phyloP scores from a whole-genome alignment of 2,888 invertebrate genomes.

The Andricus curvator region DNA sequence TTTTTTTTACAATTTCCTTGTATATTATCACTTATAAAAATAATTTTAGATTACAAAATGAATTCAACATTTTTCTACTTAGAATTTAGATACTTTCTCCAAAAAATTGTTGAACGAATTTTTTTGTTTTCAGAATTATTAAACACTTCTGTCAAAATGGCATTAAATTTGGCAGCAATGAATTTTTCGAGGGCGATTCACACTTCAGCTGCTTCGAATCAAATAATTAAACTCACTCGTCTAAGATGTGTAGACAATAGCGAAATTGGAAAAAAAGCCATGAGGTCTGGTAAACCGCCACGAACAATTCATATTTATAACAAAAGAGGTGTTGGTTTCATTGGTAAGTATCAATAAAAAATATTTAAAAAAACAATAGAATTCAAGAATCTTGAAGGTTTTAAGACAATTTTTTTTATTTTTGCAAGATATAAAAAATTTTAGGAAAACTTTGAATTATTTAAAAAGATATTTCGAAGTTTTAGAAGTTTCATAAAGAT shows the following conservation, averaged over 20 bases:
- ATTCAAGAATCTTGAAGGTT: too few species aligned
- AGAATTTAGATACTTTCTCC: background rate
- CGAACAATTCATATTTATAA: constrained; percentile 97
- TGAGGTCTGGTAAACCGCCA: constrained; percentile 96
- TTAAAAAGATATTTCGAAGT: too few species aligned
- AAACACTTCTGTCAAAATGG: background rate
- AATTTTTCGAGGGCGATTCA: constrained; percentile 77
- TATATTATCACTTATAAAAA: too few species aligned
- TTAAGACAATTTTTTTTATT: too few species aligned
- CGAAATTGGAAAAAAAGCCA: constrained; percentile 95
- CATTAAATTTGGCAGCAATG: background rate
- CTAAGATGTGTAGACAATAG: constrained; percentile 98
- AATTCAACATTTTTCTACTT: background rate
- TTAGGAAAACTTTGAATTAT: too few species aligned
- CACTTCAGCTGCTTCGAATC: constrained; percentile 81
- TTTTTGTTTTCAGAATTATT: background rate
- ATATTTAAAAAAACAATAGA: background rate
- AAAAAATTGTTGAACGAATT: background rate
- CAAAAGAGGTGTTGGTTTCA: constrained; percentile 83
- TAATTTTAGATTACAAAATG: background rate
- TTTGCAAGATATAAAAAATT: too few species aligned
- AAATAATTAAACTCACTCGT: constrained; percentile 87
- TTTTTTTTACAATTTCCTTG: too few species aligned
- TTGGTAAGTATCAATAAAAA: constrained; percentile 78
- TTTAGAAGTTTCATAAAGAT: too few species aligned